phyloP scores from a whole-genome alignment of 2,797 vertebrate species.

The Sebastes reedi region DNA sequence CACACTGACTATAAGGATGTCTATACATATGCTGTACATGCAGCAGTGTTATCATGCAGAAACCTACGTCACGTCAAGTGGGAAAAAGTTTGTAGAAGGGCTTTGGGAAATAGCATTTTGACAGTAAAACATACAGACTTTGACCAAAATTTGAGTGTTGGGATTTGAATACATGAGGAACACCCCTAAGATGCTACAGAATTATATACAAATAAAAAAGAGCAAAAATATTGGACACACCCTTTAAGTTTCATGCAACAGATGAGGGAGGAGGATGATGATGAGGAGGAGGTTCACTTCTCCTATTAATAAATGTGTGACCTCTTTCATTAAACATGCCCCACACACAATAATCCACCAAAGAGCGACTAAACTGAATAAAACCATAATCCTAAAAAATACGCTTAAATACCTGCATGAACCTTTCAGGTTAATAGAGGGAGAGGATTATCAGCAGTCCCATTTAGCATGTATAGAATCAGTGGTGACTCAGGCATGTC shows the following conservation, averaged over 20 bases:
- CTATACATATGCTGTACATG: too few species aligned
- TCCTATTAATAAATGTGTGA: constrained; percentile 7
- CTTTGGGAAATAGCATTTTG: too few species aligned
- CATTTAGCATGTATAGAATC: constrained; percentile 12
- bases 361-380: constrained; percentile 5
- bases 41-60: too few species aligned
- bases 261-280: background rate
- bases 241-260: background rate
- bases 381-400: constrained; percentile 34
- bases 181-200: too few species aligned
- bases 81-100: too few species aligned
- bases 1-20: too few species aligned
- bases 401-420: constrained; percentile 19
- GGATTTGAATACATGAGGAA: too few species aligned
- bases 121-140: too few species aligned
- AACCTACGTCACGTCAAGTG: too few species aligned
- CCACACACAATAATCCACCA: constrained; percentile 13
- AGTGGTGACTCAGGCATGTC: background rate
- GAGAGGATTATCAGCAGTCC: constrained; percentile 27
- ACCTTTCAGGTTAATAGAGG: constrained; percentile 31
- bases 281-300: background rate
- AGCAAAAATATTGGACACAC: too few species aligned
- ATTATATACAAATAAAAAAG: background rate
- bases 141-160: too few species aligned
- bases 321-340: constrained; percentile 30